Evolutionary conservation across 1,140 invertebrate genomes (phyloP).

Genomic region (Tribolium madens): DNA sequence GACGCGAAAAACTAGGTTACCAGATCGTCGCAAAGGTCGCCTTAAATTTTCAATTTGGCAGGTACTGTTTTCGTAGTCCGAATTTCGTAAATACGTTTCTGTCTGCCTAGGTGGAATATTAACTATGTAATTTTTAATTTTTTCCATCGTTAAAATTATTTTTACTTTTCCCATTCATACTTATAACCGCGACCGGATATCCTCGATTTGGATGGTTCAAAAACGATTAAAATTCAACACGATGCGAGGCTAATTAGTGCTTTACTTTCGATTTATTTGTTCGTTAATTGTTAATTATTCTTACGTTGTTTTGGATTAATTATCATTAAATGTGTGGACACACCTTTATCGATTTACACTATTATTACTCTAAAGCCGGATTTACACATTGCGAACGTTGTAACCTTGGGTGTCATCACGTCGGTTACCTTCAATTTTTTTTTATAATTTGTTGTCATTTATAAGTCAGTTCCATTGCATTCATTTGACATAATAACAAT

Average conservation of each 20-base stretch:
- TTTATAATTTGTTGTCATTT: not conserved
- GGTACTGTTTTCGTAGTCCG: not conserved
- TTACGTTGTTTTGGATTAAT: slow-evolving; percentile 1
- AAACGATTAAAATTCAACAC: slow-evolving; percentile 12
- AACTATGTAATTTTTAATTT: slow-evolving; percentile 5
- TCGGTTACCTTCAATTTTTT: not conserved
- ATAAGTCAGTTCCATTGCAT: not conserved
- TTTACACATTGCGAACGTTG: not conserved
- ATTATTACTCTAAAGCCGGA: not conserved
- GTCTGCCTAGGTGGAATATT: not conserved
- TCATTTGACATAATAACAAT: not conserved
- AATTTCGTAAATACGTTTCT: slow-evolving; percentile 8
- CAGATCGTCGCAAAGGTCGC: not conserved
- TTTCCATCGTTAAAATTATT: not conserved
- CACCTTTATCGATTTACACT: slow-evolving; percentile 11
- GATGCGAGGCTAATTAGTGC: not conserved
- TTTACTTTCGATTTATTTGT: slow-evolving; percentile 9
- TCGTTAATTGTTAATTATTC: not conserved
- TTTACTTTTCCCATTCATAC: not conserved
- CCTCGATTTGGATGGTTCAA: slow-evolving; percentile 21
- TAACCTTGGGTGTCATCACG: slow-evolving; percentile 8
- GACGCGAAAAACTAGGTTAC: slow-evolving; percentile 14
- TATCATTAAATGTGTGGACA: slow-evolving; percentile 6
- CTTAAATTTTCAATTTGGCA: not conserved
- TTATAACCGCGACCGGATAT: slow-evolving; percentile 23